Conservation (phyloP, 1,140 invertebrate species). For the Cydia splendana region DNA sequence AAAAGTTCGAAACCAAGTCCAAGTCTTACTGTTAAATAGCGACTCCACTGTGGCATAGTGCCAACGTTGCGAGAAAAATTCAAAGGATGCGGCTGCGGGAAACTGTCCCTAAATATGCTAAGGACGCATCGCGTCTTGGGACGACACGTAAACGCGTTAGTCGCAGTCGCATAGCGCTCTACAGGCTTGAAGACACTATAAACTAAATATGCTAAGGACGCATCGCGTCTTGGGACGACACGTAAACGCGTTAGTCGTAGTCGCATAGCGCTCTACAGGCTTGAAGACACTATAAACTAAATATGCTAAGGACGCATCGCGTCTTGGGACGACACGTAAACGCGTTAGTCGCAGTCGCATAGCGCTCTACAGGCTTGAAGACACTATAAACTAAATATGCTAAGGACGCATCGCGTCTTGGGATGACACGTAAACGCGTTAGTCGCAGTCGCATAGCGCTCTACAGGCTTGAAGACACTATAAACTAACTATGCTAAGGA, state of each 20-base stretch:
- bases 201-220: too few relatives aligned
- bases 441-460: neutral
- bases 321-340: neutral
- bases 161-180: neutral
- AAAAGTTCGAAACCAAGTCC: too few relatives aligned
- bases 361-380: too few relatives aligned
- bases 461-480: too few relatives aligned
- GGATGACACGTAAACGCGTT: neutral
- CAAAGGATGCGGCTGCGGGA: slow-evolving; percentile 41
- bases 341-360: neutral
- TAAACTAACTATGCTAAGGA: too few relatives aligned
- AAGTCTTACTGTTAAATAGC: neutral
- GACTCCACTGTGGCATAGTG: neutral
- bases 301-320: too few relatives aligned
- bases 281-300: too few relatives aligned
- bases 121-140: slow-evolving; percentile 34
- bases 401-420: slow-evolving; percentile 34
- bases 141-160: slow-evolving; percentile 20
- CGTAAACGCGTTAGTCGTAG: neutral
- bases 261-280: neutral
- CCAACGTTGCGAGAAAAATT: slow-evolving; percentile 29
- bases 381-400: too few relatives aligned
- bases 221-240: slow-evolving; percentile 3
- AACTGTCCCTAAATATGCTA: slow-evolving; percentile 53
- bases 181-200: too few relatives aligned